Base-by-base conservation (phyloP, 2,888 invertebrate genomes). In the Amblyteles armatorius region DNA sequence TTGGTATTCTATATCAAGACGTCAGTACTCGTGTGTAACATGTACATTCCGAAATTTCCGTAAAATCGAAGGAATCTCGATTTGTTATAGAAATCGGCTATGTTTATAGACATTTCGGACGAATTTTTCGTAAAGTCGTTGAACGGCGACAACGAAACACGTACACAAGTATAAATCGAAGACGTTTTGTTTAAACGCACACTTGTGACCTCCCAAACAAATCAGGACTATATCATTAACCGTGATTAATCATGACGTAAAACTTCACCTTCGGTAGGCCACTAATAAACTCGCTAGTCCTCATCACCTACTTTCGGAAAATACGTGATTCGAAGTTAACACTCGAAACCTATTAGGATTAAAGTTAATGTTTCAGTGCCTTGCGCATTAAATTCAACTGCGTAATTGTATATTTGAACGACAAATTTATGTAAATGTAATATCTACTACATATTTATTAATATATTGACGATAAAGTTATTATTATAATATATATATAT, bases 361-460 rank as follows among this genome's bases (percentile, higher is more conserved):
- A 79, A 81, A 86, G 72, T 68, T 79, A 83, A 87, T 36, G 71
- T 83, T 79, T 81, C 79, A 87, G 86, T 86, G 87, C 87, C 87
- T 88, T 84, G 84, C 84, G 86, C 85, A 88, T 85, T 82, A 72
- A 84, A 85, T 83, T 85, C 57, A 77, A 83, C 74, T 83, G 86
- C 74, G 85, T 88, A 89, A 87, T 71, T 90, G 90, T 90, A 90
- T 87, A 90, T 90, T 90, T 90, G 86, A 50, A 89, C 85, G 76
- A 88, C 79, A 86, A 84, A 87, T 86, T 80, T 82, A 88, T 88
- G 86, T 84, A 87, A 87, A 88, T 90, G 88, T 88, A 89, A 86
- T 88, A 87, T 85, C 83, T 84, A 84, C 74, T 87, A 84, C 88
- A 87, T 90, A 90, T 90, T 89, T 89, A 90, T 89, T 88, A 89